Base-by-base conservation (phyloP, 2,113 vertebrate genomes). In the Puffinus mauretanicus region DNA sequence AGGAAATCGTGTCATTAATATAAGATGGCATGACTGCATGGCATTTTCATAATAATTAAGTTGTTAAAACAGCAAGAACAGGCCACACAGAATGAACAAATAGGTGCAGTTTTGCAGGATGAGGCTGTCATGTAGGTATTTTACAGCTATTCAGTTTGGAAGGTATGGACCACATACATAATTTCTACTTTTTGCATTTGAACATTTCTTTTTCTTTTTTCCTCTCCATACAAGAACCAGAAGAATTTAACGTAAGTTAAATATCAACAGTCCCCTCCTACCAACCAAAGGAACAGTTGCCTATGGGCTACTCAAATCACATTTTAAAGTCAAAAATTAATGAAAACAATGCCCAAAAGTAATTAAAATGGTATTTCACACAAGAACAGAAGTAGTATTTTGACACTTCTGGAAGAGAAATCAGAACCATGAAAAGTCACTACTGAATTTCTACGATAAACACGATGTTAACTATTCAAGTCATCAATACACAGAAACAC, bases 21-120 rank as follows among this genome's bases (percentile, higher is more conserved):
- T 12, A 21, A 3, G 24, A 67, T 25, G 30, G n/a, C 36, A 83
- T 0, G 0, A 22, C 32, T 80, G 88, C 0, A 20, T 29, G 42
- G 25, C 32, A 65, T 72, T 70, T 64, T 69, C 29, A 17, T 64
- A 72, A 49, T n/a, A 60, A 55, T 42, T 32, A 87, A n/a, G 22
- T 40, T 83, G 66, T 44, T 70, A 51, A 76, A 58, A 82, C 8
- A 71, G 16, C 64, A 51, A 60, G 15, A 90, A n/a, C 20, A 44
- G 40, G 36, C 52, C 64, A 82, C 13, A 51, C 3, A 49, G 64
- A 84, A 92, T 27, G 25, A 46, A 58, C 25, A 32, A 92, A n/a
- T 5, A 51, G 8, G 27, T 78, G 27, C 4, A 24, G 24, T 57
- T 84, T 36, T 69, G 34, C 47, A 89, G 40, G 27, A 89, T 36